These are phyloP conservation scores for Syrrhaptes paradoxus DNA, from an alignment of 2,113 vertebrate species.

Conservation along the genomic window DNA sequence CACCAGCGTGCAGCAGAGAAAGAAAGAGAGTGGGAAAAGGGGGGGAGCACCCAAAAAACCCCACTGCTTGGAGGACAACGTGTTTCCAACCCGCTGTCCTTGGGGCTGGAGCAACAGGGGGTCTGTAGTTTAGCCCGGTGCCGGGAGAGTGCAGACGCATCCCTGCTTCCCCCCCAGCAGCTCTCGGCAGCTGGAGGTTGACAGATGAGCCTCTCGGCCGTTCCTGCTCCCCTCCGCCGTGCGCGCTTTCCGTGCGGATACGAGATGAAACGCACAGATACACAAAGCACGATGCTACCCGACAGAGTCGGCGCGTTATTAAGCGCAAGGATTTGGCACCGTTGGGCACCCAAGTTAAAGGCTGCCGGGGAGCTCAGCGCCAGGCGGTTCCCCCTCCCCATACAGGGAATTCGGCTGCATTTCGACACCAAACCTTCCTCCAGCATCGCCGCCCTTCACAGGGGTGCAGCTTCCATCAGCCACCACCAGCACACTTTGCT, in stretches of 20 bases:
- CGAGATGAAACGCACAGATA: neutral
- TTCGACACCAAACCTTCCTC: neutral
- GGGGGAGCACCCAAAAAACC: neutral
- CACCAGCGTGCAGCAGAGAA: neutral
- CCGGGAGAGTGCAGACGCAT: rapidly evolving
- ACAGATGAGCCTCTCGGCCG: neutral
- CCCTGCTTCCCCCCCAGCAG: neutral
- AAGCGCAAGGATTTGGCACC: neutral
- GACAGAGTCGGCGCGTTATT: rapidly evolving
- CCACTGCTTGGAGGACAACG: neutral
- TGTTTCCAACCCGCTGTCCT: neutral
- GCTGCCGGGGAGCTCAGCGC: neutral
- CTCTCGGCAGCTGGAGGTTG: neutral
- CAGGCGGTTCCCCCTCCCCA: rapidly evolving
- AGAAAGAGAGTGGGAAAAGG: neutral
- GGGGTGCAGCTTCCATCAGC: neutral
- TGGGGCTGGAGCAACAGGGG: neutral
- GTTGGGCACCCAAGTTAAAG: neutral
- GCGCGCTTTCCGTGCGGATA: rapidly evolving
- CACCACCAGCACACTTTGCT: rapidly evolving
- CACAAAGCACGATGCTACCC: neutral
- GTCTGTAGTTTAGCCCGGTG: neutral
- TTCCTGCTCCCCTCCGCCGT: neutral
- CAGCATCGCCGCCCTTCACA: rapidly evolving
- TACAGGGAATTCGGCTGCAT: neutral